Percentiles rank a stretch among this genome's conserved stretches.
Evolutionary conservation across 2,113 vertebrate genomes (phyloP).

Genomic region (Corythornis vintsioides): DNA sequence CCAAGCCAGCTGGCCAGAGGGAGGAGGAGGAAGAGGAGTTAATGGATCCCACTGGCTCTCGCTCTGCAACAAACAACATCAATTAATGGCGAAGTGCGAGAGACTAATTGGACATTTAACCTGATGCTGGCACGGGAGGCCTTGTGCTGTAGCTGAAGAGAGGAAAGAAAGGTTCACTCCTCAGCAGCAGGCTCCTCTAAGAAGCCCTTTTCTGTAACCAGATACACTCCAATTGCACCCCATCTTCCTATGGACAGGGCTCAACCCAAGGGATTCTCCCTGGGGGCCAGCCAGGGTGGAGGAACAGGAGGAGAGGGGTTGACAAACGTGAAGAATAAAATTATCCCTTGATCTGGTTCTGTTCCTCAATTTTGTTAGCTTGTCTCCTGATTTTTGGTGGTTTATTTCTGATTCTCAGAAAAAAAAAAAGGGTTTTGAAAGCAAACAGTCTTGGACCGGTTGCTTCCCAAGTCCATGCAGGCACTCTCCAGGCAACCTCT

Average conservation of each 20-base stretch:
- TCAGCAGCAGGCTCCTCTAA: not conserved
- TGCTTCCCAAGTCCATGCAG: not conserved
- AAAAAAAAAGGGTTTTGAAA: not conserved
- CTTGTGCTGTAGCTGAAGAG: not conserved
- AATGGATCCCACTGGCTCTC: conserved; percentile 30
- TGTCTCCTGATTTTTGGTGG: not conserved
- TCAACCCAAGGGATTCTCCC: not conserved
- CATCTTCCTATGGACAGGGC: not conserved
- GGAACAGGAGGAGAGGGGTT: not conserved
- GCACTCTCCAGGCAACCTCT: not conserved
- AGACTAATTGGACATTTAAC: conserved; percentile 38
- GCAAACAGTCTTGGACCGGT: not conserved
- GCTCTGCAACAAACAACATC: not conserved
- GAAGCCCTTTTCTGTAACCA: not conserved
- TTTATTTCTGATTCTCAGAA: not conserved
- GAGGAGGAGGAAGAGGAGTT: conserved; percentile 25
- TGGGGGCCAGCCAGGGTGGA: not conserved
- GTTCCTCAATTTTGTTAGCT: not conserved
- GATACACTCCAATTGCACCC: not conserved
- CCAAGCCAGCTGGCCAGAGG: not conserved
- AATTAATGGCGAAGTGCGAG: not conserved
- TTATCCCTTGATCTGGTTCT: not conserved
- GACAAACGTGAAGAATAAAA: not conserved
- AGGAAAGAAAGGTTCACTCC: not conserved
- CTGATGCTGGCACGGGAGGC: not conserved